phyloP scores from a whole-genome alignment of 2,113 vertebrate species.

The Festucalex cinctus region DNA sequence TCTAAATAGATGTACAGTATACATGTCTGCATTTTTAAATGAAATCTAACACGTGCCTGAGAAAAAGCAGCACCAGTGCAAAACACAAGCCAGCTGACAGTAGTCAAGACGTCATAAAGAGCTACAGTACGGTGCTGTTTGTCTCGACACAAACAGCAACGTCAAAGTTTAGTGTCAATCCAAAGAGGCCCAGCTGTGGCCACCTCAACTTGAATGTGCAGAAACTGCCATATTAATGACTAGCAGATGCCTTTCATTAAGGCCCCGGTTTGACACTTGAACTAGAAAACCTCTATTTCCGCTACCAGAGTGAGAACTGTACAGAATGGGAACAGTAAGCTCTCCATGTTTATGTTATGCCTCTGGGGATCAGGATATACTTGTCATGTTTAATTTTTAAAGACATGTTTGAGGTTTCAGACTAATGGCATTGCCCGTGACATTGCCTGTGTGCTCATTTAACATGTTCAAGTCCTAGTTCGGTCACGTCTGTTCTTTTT shows the following conservation, averaged over 20 bases:
- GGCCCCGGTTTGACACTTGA: conserved; percentile 44
- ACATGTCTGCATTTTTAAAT: background rate
- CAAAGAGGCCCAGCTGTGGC: conserved; percentile 23
- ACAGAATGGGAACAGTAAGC: conserved; percentile 12
- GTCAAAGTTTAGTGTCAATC: conserved; percentile 26
- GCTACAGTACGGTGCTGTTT: background rate
- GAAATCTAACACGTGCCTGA: background rate
- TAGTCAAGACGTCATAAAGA: conserved; percentile 10
- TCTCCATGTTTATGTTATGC: background rate
- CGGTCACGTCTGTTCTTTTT: background rate
- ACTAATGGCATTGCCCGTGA: background rate
- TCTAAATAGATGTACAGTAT: background rate
- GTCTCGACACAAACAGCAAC: background rate
- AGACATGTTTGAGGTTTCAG: background rate
- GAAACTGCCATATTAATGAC: conserved; percentile 43
- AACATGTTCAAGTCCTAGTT: background rate
- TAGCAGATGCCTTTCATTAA: conserved; percentile 57
- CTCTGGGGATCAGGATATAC: conserved; percentile 22
- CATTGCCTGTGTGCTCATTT: background rate
- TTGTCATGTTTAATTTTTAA: conserved; percentile 30
- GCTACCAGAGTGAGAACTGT: conserved; percentile 16
- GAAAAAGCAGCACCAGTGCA: background rate
- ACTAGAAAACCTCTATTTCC: conserved; percentile 36
- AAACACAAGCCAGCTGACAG: conserved; percentile 7
- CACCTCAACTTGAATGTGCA: conserved; percentile 6